phyloP scores from a whole-genome alignment of 2,113 vertebrate genomes.

The Halichoerus grypus region DNA sequence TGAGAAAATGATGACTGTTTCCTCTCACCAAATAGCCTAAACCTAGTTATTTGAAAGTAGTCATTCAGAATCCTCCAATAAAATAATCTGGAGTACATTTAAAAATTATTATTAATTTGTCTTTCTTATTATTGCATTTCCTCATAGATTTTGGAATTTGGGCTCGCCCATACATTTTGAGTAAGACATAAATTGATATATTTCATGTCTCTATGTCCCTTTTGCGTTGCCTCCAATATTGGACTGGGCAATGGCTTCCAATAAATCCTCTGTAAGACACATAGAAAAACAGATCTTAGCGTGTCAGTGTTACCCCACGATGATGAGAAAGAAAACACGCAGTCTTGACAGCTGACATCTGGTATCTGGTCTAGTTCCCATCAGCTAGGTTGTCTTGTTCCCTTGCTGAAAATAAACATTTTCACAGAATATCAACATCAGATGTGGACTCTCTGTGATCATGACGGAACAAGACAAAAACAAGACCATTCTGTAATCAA shows the following conservation, averaged over 20 bases:
- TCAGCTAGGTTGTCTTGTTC: neutral
- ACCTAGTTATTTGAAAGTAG: neutral
- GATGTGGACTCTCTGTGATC: neutral
- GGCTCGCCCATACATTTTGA: neutral
- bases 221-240: neutral
- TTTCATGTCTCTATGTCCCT: neutral
- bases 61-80: neutral
- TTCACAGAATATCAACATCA: conserved; percentile 6
- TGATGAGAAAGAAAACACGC: neutral
- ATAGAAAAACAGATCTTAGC: neutral
- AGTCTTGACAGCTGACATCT: conserved; percentile 15
- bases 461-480: neutral
- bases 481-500: neutral
- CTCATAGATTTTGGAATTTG: neutral
- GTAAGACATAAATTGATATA: neutral
- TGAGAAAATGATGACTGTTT: neutral
- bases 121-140: neutral
- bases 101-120: neutral
- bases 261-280: neutral
- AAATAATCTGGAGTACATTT: neutral
- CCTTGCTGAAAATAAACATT: conserved; percentile 32
- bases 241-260: neutral
- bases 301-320: neutral
- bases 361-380: neutral
- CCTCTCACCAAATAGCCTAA: neutral